Evolutionary conservation across 2,797 vertebrate genomes (phyloP).

Genomic region (Ceyx erithaca): DNA sequence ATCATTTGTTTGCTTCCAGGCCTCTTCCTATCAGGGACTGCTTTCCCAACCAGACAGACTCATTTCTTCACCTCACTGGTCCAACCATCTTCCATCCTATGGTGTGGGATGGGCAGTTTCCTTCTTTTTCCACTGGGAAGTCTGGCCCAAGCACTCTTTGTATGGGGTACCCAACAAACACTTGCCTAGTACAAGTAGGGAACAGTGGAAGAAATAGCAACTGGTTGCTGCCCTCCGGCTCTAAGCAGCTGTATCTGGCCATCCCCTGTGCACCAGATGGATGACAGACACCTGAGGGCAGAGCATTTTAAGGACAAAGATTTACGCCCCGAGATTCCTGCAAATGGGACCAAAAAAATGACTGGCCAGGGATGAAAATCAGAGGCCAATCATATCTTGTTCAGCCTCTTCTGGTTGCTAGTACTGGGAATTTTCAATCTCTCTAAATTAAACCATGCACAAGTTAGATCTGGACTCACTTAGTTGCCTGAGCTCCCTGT

Average conservation of each 20-base stretch:
- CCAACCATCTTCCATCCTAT: no score
- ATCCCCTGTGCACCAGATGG: not conserved
- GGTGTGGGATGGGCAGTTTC: no score
- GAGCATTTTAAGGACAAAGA: not conserved
- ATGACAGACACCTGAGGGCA: not conserved
- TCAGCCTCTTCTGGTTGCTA: not conserved
- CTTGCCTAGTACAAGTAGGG: not conserved
- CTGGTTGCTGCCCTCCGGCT: not conserved
- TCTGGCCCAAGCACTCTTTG: not conserved
- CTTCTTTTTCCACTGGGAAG: not conserved
- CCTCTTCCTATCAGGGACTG: not conserved
- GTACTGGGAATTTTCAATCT: not conserved
- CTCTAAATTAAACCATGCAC: not conserved
- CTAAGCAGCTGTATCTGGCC: not conserved
- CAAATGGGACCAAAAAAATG: not conserved
- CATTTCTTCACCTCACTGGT: accelerated
- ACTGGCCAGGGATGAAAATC: not conserved
- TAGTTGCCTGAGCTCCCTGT: not conserved
- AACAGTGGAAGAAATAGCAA: not conserved
- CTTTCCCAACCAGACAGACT: not conserved
- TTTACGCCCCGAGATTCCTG: not conserved
- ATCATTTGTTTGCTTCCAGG: not conserved
- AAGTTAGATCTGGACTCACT: not conserved
- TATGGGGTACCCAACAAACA: not conserved
- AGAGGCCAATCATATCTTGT: not conserved